phyloP scores from a whole-genome alignment of 2,888 invertebrate genomes.

The Sphecodes monilicornis region DNA sequence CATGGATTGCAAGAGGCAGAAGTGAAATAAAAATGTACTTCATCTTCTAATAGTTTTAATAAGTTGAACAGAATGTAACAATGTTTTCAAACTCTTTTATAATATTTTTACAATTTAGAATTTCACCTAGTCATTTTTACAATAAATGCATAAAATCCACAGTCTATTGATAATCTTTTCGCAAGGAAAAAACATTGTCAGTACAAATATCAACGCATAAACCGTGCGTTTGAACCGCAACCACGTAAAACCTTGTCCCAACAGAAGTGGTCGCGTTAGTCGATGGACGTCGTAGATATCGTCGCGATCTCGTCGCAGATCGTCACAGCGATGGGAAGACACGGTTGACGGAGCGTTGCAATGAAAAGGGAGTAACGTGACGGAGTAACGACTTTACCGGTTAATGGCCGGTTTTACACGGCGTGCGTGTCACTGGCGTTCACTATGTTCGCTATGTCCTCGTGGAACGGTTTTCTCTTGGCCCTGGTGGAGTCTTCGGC shows the following conservation, averaged over 20 bases:
- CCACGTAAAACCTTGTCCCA: neutral
- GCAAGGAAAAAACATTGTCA: neutral
- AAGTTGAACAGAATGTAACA: too few species aligned
- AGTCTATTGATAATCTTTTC: too few species aligned
- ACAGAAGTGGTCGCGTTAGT: neutral
- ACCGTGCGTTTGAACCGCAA: neutral
- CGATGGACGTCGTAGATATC: neutral
- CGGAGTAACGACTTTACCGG: conserved; percentile 44
- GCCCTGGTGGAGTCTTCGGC: neutral
- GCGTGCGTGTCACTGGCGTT: conserved; percentile 31
- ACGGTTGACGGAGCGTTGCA: conserved; percentile 6
- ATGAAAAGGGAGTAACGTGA: conserved; percentile 40
- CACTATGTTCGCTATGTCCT: neutral
- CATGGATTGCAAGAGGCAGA: too few species aligned
- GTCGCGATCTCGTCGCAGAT: neutral
- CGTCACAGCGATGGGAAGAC: neutral
- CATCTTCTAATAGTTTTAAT: too few species aligned
- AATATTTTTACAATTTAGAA: too few species aligned
- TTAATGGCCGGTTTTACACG: conserved; percentile 55
- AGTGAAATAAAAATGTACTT: too few species aligned
- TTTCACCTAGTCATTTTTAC: too few species aligned
- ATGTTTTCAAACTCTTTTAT: too few species aligned
- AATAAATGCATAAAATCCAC: too few species aligned
- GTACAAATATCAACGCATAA: neutral
- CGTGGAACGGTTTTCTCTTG: neutral